A percentile compares a stretch with the other conserved stretches of the same genome.
Conservation (phyloP, 1,140 invertebrate species). For the Grapholita molesta region DNA sequence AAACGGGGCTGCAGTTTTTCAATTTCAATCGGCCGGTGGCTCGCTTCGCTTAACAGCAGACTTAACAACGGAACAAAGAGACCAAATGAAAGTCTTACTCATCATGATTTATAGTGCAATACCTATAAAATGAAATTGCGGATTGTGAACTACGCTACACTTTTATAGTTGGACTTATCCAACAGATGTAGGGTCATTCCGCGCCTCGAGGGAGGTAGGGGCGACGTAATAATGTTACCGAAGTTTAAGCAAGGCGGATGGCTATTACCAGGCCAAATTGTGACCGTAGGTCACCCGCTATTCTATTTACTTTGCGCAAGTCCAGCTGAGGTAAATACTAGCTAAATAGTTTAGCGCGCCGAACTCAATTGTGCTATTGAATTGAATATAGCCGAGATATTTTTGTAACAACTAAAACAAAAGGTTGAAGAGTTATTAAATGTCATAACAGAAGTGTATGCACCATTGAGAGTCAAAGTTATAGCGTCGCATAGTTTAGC, state of each 20-base stretch:
- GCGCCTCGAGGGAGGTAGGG: constrained; percentile 55
- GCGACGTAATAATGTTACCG: constrained; percentile 63
- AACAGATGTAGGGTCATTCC: constrained; percentile 61
- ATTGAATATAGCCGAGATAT: constrained; percentile 33
- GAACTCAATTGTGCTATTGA: constrained; percentile 36
- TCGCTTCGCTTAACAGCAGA: constrained; percentile 31
- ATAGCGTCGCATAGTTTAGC: constrained; percentile 37
- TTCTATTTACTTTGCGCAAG: constrained; percentile 52
- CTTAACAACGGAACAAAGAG: constrained; percentile 36
- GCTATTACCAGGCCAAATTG: constrained; percentile 55
- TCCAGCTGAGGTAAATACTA: constrained; percentile 52
- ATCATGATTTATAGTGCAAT: constrained; percentile 54
- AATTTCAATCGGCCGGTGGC: constrained; percentile 38
- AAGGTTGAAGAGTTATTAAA: constrained; percentile 27
- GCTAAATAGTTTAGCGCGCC: constrained; percentile 53
- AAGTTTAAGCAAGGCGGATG: constrained; percentile 59
- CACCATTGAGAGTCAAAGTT: constrained; percentile 54
- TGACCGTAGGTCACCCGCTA: constrained; percentile 55
- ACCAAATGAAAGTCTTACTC: constrained; percentile 36
- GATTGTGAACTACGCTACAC: constrained; percentile 52
- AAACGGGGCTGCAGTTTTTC: constrained; percentile 43
- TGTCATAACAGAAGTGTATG: constrained; percentile 50
- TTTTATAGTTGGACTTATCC: constrained; percentile 54
- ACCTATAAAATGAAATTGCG: constrained; percentile 62
- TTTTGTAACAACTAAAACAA: constrained; percentile 25